These are phyloP conservation scores for Mirza zaza DNA, from an alignment of 2,113 vertebrate genomes.

Conservation along the genomic window DNA sequence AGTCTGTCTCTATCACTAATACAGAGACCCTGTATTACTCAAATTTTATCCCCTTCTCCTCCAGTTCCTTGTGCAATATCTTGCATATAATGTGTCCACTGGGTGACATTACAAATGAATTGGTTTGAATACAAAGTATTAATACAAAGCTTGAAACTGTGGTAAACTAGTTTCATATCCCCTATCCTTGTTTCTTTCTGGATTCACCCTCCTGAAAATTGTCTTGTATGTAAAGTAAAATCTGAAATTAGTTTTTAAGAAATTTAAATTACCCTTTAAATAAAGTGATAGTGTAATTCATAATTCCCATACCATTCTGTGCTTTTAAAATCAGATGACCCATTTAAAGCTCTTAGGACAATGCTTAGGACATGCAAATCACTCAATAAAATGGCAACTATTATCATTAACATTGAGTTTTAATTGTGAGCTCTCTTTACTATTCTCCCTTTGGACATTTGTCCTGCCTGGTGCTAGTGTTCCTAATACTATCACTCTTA, in stretches of 20 bases:
- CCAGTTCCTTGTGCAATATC: background rate
- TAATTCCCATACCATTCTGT: background rate
- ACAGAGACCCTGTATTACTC: background rate
- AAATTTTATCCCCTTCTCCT: background rate
- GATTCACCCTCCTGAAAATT: background rate
- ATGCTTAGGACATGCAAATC: background rate
- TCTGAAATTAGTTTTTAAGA: background rate
- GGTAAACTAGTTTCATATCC: background rate
- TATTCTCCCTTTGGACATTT: background rate
- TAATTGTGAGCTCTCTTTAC: background rate
- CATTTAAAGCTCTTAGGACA: background rate
- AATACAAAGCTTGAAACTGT: background rate
- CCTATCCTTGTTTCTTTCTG: background rate
- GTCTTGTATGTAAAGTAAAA: background rate
- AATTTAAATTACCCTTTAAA: conserved; percentile 2
- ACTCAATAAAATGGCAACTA: background rate
- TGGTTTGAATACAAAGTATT: conserved; percentile 11
- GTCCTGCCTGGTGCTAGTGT: background rate
- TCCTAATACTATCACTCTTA: background rate
- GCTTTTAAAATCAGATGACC: background rate
- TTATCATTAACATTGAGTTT: background rate
- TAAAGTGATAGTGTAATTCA: background rate
- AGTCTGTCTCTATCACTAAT: background rate
- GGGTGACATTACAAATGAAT: background rate
- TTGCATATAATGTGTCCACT: background rate